phyloP scores from a whole-genome alignment of 2,888 invertebrate species.

The Clusia tigrina region DNA sequence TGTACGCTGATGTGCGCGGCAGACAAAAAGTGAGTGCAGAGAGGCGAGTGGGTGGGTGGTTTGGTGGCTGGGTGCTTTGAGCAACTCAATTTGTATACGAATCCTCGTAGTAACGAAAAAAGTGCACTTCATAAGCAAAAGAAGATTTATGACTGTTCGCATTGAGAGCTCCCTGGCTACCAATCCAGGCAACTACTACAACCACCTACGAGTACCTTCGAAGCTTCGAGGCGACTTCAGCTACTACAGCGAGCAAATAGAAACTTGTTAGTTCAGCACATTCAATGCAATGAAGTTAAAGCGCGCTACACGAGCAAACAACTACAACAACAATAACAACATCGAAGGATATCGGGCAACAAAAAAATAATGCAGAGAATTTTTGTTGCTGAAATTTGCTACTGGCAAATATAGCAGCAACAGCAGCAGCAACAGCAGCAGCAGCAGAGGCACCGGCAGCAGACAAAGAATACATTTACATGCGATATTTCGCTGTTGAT shows the following conservation, averaged over 20 bases:
- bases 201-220: background rate
- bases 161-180: background rate
- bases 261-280: slow-evolving; percentile 4
- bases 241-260: background rate
- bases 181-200: background rate
- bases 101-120: background rate
- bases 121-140: slow-evolving; percentile 11
- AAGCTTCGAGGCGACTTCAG: background rate
- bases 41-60: too few relatives aligned
- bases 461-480: too few relatives aligned
- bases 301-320: too few relatives aligned
- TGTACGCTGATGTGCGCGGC: background rate
- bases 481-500: slow-evolving; percentile 11
- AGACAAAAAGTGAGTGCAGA: background rate
- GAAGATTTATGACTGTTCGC: slow-evolving; percentile 24
- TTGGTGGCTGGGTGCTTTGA: too few relatives aligned
- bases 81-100: slow-evolving; percentile 6
- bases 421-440: too few relatives aligned
- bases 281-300: background rate
- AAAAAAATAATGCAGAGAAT: slow-evolving; percentile 22
- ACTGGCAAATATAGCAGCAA: too few relatives aligned
- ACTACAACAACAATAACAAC: background rate
- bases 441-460: background rate
- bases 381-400: slow-evolving; percentile 22
- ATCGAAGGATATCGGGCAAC: background rate